These are phyloP conservation scores for Boulengerochromis microlepis DNA, from an alignment of 2,113 vertebrate species.

Conservation along the genomic window DNA sequence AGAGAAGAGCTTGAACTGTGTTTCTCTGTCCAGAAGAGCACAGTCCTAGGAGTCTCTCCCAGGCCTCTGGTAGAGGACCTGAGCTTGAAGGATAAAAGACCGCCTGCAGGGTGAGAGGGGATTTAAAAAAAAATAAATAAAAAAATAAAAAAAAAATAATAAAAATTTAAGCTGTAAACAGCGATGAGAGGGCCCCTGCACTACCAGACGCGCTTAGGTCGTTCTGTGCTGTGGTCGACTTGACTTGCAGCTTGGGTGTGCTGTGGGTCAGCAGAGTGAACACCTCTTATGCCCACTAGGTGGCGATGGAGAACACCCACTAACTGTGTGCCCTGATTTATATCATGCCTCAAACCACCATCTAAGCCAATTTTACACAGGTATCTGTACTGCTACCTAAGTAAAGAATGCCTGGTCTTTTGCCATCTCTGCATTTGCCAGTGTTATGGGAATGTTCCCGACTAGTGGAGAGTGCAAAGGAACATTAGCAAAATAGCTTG, in stretches of 20 bases:
- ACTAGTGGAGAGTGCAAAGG: not conserved
- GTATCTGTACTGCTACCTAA: not conserved
- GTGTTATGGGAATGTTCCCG: not conserved
- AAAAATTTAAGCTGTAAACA: not conserved
- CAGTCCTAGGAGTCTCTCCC: not conserved
- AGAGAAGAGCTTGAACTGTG: not conserved
- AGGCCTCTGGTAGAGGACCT: not conserved
- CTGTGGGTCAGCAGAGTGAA: not conserved
- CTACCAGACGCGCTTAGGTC: fast-evolving
- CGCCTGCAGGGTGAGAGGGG: not conserved
- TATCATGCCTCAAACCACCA: not conserved
- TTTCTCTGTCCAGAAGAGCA: not conserved
- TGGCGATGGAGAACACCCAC: not conserved
- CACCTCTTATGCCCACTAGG: not conserved
- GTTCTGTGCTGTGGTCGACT: not conserved
- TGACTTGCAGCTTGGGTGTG: not conserved
- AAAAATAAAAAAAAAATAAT: too few relatives aligned
- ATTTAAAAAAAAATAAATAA: too few relatives aligned
- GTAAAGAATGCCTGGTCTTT: not conserved
- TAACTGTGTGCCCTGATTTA: not conserved
- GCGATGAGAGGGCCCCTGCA: fast-evolving
- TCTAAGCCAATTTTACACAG: not conserved
- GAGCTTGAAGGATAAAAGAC: not conserved
- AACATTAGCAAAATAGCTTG: not conserved
- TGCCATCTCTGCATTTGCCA: not conserved